Evolutionary conservation across 2,888 invertebrate species (phyloP), one percentile per base, ranked within the genome.

Genomic region (Vesta saturnalis): DNA sequence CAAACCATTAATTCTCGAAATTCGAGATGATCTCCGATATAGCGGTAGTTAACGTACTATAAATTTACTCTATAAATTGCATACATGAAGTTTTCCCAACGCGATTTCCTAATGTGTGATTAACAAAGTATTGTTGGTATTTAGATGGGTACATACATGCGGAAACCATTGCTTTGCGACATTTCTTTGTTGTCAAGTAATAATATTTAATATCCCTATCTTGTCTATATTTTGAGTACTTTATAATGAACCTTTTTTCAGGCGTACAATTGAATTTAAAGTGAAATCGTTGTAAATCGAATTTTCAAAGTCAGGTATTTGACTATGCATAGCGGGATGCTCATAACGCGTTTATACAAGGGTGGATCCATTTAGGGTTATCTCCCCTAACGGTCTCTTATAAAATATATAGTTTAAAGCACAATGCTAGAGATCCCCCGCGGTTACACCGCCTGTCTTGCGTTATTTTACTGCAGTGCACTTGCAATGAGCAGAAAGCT

Each of bases 301-400:
- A 74, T 77, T 77, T 72, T 71, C 70, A 73, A 76, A 76, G 73
- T 77, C 75, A 70, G 70, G 72, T 72, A 74, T 76, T 76, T 76
- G 74, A 73, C 76, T 77, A 77, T 78, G 78, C 77, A 77, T 75
- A 75, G 75, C 74, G 77, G 73, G 75, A 71, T 70, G 75, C 75
- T 77, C 77, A 74, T 78, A 78, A 78, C 76, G 74, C 78, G 77
- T 78, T 78, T 79, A 79, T 78, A 77, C 75, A 72, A 76, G 75
- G 76, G 76, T 62, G 73, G 76, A 71, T 76, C 73, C 76, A 77
- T 76, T 79, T 76, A 77, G 77, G 78, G 78, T 78, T 78, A 78
- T 78, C 77, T 76, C 74, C 78, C 75, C 71, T 74, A 74, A 74
- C 76, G 75, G 67, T 72, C 70, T 71, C 76, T 73, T 73, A 74